Evolutionary conservation across 2,113 vertebrate species (phyloP).

Genomic region (Carettochelys insculpta): DNA sequence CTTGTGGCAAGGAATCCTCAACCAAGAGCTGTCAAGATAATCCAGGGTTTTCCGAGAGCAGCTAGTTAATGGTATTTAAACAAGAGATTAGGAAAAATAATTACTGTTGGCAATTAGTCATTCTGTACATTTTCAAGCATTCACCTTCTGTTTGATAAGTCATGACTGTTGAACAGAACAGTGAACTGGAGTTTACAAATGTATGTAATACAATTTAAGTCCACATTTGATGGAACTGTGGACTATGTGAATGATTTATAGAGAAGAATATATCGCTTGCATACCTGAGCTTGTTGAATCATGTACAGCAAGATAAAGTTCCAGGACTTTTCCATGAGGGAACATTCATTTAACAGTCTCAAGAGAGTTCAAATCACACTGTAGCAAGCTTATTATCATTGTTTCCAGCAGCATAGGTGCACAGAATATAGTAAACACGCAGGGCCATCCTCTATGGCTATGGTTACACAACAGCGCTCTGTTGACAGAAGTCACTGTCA

Average conservation of each 20-base stretch:
- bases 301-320: background rate
- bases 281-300: slow-evolving; percentile 14
- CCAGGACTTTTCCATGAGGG: background rate
- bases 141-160: slow-evolving; percentile 45
- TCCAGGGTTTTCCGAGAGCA: slow-evolving; percentile 49
- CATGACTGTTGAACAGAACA: slow-evolving; percentile 2
- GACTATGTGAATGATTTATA: slow-evolving; percentile 16
- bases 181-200: slow-evolving; percentile 39
- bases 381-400: background rate
- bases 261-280: background rate
- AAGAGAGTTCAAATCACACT: slow-evolving; percentile 8
- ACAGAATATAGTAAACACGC: background rate
- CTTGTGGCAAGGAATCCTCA: slow-evolving; percentile 9
- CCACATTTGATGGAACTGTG: slow-evolving; percentile 50
- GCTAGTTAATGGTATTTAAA: slow-evolving; percentile 64
- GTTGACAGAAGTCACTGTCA: too few species aligned
- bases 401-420: background rate
- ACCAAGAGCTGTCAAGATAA: slow-evolving; percentile 48
- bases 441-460: background rate
- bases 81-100: slow-evolving; percentile 61
- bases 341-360: background rate
- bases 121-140: slow-evolving; percentile 23
- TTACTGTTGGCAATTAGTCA: slow-evolving; percentile 55
- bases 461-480: too few species aligned
- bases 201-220: slow-evolving; percentile 62